Percentiles rank a stretch among this genome's conserved stretches.
phyloP scores from a whole-genome alignment of 2,888 invertebrate genomes.

The Drosophila nr. medialis region DNA sequence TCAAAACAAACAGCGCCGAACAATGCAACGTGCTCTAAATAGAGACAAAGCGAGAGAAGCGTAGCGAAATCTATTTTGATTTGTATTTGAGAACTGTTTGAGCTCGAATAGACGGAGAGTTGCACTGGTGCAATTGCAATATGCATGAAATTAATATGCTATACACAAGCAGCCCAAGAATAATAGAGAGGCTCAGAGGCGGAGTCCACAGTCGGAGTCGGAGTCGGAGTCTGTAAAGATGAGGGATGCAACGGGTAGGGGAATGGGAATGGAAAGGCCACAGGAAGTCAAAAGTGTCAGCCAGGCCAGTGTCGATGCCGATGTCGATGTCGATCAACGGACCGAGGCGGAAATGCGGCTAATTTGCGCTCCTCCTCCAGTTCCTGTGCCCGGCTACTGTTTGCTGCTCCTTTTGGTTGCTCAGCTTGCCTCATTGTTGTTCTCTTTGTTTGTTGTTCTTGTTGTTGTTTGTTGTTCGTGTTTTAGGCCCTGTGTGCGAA shows the following conservation, averaged over 20 bases:
- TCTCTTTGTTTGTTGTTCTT: neutral
- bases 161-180: conserved; percentile 14
- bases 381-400: conserved; percentile 34
- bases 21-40: conserved; percentile 34
- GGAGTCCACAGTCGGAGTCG: neutral
- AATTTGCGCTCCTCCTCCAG: conserved; percentile 57
- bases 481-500: conserved; percentile 59
- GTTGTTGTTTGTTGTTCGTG: neutral
- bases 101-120: conserved; percentile 37
- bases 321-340: conserved; percentile 47
- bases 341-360: conserved; percentile 75
- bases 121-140: conserved; percentile 34
- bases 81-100: conserved; percentile 65
- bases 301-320: conserved; percentile 31
- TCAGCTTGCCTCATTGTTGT: conserved; percentile 41
- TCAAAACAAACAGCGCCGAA: conserved; percentile 54
- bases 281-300: conserved; percentile 79
- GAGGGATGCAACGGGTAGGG: conserved; percentile 27
- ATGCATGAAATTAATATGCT: conserved; percentile 62
- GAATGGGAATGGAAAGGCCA: conserved; percentile 61
- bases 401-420: conserved; percentile 37
- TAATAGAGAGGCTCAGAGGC: conserved; percentile 21
- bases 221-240: neutral
- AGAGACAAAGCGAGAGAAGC: conserved; percentile 52
- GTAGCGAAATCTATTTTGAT: conserved; percentile 73